Conservation (phyloP, 2,113 vertebrate species). For the Nothoprocta pentlandii region DNA sequence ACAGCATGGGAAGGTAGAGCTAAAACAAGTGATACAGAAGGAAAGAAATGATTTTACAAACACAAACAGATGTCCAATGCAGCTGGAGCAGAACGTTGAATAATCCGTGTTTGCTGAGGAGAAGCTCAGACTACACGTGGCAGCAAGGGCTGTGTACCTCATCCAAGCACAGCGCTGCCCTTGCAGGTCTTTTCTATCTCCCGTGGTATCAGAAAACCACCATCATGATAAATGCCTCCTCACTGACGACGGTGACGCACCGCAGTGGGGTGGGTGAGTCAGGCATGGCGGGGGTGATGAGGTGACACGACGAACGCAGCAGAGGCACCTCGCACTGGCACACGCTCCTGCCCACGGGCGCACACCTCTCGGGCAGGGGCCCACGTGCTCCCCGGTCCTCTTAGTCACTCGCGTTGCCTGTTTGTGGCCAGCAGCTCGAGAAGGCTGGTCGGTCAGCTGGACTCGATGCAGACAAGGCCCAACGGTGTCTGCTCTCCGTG, state of each 20-base stretch:
- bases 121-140: not conserved
- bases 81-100: not conserved
- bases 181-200: not conserved
- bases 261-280: not conserved
- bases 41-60: not conserved
- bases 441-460: not conserved
- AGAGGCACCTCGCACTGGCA: not conserved
- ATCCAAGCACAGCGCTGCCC: not conserved
- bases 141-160: not conserved
- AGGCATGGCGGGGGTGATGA: not conserved
- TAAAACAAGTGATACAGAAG: not conserved
- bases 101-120: not conserved
- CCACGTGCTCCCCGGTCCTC: not conserved
- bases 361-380: fast-evolving
- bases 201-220: not conserved
- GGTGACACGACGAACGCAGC: not conserved
- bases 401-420: not conserved
- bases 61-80: not conserved
- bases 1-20: not conserved
- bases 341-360: not conserved
- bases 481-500: not conserved
- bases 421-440: not conserved
- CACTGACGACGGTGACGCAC: not conserved
- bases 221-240: not conserved
- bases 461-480: not conserved